Conservation (phyloP, 1,140 invertebrate genomes). For the Drosophila aff. region DNA sequence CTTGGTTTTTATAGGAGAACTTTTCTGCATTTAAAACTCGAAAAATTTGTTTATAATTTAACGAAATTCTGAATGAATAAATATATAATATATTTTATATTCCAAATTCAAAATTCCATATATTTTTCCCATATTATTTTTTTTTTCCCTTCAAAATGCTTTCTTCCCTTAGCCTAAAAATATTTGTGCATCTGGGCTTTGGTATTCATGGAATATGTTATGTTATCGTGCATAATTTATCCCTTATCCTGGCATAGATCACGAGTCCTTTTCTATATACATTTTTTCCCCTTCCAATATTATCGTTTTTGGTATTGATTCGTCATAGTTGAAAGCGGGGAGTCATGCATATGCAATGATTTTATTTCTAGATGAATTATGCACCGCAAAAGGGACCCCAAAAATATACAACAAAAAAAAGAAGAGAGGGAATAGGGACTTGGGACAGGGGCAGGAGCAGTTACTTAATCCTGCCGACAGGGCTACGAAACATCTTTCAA, state of each 20-base stretch:
- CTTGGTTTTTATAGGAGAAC: too few species aligned
- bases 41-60: too few species aligned
- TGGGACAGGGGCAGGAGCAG: slow-evolving; percentile 12
- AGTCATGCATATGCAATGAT: slow-evolving; percentile 30
- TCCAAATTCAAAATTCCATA: too few species aligned
- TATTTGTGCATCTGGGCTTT: slow-evolving; percentile 7
- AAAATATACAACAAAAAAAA: neutral
- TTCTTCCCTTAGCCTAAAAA: neutral
- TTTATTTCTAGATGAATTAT: slow-evolving; percentile 44
- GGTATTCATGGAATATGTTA: slow-evolving; percentile 21
- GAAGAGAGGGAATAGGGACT: neutral
- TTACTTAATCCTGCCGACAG: slow-evolving; percentile 64
- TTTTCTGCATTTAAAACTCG: too few species aligned
- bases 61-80: too few species aligned
- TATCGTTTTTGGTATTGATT: slow-evolving; percentile 12
- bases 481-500: slow-evolving; percentile 76
- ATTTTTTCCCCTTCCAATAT: neutral
- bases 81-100: too few species aligned
- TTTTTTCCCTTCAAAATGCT: neutral
- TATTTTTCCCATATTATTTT: neutral
- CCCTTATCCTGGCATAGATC: slow-evolving; percentile 2
- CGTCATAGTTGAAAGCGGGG: neutral
- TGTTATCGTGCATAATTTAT: slow-evolving; percentile 14
- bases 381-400: slow-evolving; percentile 23
- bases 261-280: neutral